Conservation (phyloP, 2,888 invertebrate species). For the Apodemia mormo region DNA sequence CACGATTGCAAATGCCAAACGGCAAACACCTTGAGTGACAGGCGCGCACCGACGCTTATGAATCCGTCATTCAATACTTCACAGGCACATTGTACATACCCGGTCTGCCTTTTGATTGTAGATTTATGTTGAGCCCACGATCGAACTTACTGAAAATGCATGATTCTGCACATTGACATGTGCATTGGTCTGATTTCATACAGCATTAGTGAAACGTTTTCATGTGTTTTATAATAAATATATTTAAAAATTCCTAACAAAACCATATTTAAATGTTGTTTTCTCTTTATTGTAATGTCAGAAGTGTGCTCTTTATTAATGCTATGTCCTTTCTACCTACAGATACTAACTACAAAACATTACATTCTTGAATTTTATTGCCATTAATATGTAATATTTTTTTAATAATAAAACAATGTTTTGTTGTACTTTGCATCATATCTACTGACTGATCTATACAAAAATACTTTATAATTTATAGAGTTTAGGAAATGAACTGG, state of each 20-base stretch:
- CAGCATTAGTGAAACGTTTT: slow-evolving; percentile 60
- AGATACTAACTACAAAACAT: not conserved
- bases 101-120: slow-evolving; percentile 62
- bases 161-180: slow-evolving; percentile 69
- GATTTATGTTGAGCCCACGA: slow-evolving; percentile 59
- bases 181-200: slow-evolving; percentile 64
- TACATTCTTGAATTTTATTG: not conserved
- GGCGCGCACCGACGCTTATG: slow-evolving; percentile 72
- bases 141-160: slow-evolving; percentile 65
- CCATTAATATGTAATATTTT: not conserved
- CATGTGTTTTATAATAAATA: slow-evolving; percentile 45
- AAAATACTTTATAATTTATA: not conserved
- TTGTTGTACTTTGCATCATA: not conserved
- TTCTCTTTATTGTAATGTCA: slow-evolving; percentile 12
- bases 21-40: slow-evolving; percentile 75
- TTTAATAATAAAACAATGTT: not conserved
- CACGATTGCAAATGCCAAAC: slow-evolving; percentile 58
- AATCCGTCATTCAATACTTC: slow-evolving; percentile 57
- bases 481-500: not conserved
- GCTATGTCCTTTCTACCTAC: not conserved
- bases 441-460: not conserved
- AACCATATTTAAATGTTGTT: not conserved
- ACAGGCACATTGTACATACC: slow-evolving; percentile 72
- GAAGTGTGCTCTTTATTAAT: slow-evolving; percentile 15
- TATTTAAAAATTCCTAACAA: slow-evolving; percentile 3